Base-by-base conservation (phyloP, 2,113 vertebrate genomes). In the Pyrgilauda ruficollis region DNA sequence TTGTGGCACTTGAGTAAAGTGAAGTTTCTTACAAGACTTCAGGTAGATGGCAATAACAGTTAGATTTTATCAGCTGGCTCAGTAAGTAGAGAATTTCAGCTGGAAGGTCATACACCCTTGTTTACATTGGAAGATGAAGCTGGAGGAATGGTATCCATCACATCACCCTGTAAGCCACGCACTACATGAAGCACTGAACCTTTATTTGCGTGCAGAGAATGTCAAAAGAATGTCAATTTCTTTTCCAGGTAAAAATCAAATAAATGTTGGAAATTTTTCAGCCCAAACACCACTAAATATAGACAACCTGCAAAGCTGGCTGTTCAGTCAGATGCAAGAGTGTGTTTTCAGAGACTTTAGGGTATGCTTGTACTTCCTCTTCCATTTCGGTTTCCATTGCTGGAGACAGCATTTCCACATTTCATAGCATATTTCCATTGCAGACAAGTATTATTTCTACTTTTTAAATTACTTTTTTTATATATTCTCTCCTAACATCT, bases 171-270 rank as follows among this genome's bases (percentile, higher is more conserved):
- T 18, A 27, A 46, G 30, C 6, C 58, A 74, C 10, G 16, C 44
- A 23, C 26, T 80, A 33, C 27, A 55, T 28, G 58, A 49, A 58
- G 52, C 28, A 50, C 9, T 67, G 9, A 49, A 68, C 7, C 11
- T 89, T 91, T 83, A 30, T 93, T 86, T 91, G n/a, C 86, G 53
- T 26, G 81, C 39, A 47, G 43, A 91, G 33, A 91, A 80, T 68
- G 9, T 33, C 62, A 78, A 83, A 67, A 55, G 11, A 53, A 43
- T 79, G 19, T 92, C 35, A 68, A 11, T 83, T 90, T 78, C 41
- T 93, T 74, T 66, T 79, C 75, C 30, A 89, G 50, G 27, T 93
- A 86, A 83, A 35, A 80, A 94, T 92, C 64, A 89, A 73, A 85
- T 24, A 72, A 30, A 37, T n/a, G 6, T 50, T 44, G 31, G 6